Conservation (phyloP, 92 coral and sea anemone genomes). For the Porites cylindrica region DNA sequence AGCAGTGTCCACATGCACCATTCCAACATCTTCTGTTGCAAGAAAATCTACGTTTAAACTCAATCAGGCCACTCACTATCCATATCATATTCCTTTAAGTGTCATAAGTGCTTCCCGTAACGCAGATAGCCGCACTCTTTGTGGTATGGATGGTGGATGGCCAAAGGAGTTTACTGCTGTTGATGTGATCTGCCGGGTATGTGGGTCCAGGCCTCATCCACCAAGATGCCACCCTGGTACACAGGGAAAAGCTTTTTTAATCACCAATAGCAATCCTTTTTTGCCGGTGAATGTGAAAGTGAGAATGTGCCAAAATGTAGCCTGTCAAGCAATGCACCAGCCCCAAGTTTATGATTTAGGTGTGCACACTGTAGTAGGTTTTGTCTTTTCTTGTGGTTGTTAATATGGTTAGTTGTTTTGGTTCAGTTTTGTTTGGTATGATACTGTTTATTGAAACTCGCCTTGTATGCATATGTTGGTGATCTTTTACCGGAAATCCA, state of each 20-base stretch:
- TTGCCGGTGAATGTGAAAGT: not conserved
- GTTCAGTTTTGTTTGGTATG: too few relatives aligned
- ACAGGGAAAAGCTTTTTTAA: not conserved
- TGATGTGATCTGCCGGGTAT: not conserved
- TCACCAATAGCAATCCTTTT: not conserved
- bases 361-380: not conserved
- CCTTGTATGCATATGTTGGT: too few relatives aligned
- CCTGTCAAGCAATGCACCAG: constrained; percentile 10
- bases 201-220: not conserved
- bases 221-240: not conserved
- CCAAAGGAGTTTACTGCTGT: not conserved
- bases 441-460: too few relatives aligned
- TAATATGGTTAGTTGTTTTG: too few relatives aligned
- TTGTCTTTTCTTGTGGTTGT: not conserved
- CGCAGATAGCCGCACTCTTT: not conserved
- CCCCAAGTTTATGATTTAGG: not conserved
- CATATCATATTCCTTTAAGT: not conserved
- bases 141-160: not conserved
- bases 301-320: not conserved
- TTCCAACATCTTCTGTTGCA: not conserved
- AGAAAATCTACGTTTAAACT: not conserved
- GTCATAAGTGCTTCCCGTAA: not conserved
- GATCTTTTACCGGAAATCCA: too few relatives aligned
- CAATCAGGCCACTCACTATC: not conserved
- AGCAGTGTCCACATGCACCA: too few relatives aligned